Evolutionary conservation across 2,797 vertebrate species (phyloP).

Genomic region (Labroides dimidiatus): DNA sequence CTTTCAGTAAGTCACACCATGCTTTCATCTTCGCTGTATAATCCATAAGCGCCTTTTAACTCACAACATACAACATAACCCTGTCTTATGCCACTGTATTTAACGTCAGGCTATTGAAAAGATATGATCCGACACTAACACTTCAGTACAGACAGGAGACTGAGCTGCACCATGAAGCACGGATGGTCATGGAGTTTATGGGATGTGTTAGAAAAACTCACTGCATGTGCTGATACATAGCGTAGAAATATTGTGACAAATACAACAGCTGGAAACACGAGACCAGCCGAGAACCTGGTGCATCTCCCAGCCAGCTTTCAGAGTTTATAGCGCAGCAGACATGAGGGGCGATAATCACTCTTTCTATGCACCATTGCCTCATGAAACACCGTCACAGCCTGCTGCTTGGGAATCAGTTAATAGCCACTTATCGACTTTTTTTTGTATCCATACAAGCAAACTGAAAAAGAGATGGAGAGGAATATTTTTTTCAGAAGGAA

Average conservation of each 20-base stretch:
- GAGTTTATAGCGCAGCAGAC: conserved; percentile 30
- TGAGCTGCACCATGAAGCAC: background rate
- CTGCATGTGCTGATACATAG: background rate
- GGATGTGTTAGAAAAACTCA: conserved; percentile 14
- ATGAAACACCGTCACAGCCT: background rate
- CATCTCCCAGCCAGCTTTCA: conserved; percentile 11
- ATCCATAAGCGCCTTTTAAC: conserved; percentile 12
- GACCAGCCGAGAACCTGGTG: conserved; percentile 19
- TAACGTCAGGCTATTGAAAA: conserved; percentile 29
- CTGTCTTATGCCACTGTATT: conserved; percentile 11
- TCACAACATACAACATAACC: conserved; percentile 17
- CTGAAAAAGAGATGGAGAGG: background rate
- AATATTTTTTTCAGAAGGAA: background rate
- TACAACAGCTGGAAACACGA: conserved; percentile 14
- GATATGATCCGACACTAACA: background rate
- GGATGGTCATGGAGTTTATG: conserved; percentile 15
- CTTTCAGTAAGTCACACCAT: conserved; percentile 13
- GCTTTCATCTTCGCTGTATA: conserved; percentile 24
- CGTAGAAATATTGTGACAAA: conserved; percentile 8
- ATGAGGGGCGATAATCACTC: conserved; percentile 31
- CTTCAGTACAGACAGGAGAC: conserved; percentile 8
- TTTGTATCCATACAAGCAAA: background rate
- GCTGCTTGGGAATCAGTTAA: conserved; percentile 29
- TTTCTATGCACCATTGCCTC: conserved; percentile 18
- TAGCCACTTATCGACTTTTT: conserved; percentile 13